phyloP scores from a whole-genome alignment of 2,797 vertebrate genomes.

The Sebastes dallii region DNA sequence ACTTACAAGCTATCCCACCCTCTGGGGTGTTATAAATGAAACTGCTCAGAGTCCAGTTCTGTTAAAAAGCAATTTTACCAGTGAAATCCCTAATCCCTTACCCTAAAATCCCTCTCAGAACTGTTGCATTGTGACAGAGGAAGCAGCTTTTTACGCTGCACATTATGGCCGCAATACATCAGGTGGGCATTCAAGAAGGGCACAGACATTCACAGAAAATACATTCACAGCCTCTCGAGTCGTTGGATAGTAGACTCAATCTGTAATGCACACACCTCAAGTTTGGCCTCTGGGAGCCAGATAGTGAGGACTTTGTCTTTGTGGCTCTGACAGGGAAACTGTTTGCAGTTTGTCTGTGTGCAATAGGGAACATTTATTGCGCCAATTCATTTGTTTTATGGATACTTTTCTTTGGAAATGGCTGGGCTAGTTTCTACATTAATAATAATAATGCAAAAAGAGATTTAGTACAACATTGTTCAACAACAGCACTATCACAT shows the following conservation, averaged over 20 bases:
- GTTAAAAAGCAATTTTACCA: not conserved
- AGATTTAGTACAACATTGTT: not conserved
- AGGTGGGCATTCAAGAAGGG: slow-evolving; percentile 1
- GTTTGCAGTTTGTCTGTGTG: not conserved
- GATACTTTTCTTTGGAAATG: not conserved
- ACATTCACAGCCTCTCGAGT: slow-evolving; percentile 7
- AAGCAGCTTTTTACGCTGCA: not conserved
- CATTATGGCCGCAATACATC: slow-evolving; percentile 21
- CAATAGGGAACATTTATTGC: not conserved
- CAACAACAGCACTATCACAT: not conserved
- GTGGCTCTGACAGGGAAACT: not conserved
- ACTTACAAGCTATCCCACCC: not conserved
- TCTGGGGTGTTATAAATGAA: not conserved
- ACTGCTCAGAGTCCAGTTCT: not conserved
- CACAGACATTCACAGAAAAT: not conserved
- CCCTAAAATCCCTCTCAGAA: slow-evolving; percentile 4
- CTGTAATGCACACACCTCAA: not conserved
- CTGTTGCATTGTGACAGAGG: slow-evolving; percentile 4
- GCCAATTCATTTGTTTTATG: not conserved
- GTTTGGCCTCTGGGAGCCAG: slow-evolving; percentile 7
- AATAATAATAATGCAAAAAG: not conserved
- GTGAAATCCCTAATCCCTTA: not conserved
- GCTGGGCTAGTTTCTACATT: rapidly evolving
- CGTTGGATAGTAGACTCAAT: not conserved
- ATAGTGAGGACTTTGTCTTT: not conserved